These are phyloP conservation scores for Galago senegalensis DNA, from an alignment of 2,797 vertebrate genomes.

Conservation along the genomic window DNA sequence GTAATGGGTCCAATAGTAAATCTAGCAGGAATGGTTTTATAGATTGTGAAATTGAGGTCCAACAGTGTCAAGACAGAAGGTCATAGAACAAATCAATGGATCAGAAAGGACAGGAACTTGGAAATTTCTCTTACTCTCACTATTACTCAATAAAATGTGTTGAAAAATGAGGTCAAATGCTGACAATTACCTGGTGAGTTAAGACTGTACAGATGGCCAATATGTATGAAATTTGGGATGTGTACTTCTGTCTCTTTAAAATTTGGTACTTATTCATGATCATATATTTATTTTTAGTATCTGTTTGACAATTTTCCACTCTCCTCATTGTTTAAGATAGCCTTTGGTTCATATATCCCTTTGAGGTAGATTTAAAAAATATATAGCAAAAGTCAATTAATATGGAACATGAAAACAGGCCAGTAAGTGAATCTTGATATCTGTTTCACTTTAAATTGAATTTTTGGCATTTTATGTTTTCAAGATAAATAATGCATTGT, in stretches of 20 bases:
- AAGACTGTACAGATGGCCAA: slow-evolving; percentile 26
- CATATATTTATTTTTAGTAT: slow-evolving; percentile 19
- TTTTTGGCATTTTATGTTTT: slow-evolving; percentile 44
- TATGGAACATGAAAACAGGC: background rate
- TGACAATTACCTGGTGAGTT: slow-evolving; percentile 43
- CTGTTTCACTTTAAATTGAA: background rate
- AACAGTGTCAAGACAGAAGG: slow-evolving; percentile 74
- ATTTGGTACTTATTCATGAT: slow-evolving; percentile 1
- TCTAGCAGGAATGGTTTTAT: slow-evolving; percentile 75
- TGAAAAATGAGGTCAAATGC: slow-evolving; percentile 69
- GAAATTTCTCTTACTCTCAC: slow-evolving; percentile 71
- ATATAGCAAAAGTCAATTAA: background rate
- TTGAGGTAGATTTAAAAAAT: background rate
- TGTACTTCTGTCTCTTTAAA: background rate
- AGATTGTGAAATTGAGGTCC: slow-evolving; percentile 78
- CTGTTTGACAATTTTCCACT: background rate
- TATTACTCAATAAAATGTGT: slow-evolving; percentile 40
- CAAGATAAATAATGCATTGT: slow-evolving; percentile 31
- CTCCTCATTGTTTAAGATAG: slow-evolving; percentile 29
- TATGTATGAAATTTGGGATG: background rate
- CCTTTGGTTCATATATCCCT: background rate
- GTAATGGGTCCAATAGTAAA: slow-evolving; percentile 66
- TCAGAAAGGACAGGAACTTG: slow-evolving; percentile 68
- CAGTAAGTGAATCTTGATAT: background rate
- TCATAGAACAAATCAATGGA: slow-evolving; percentile 73